phyloP scores from a whole-genome alignment of 2,113 vertebrate species.

The Corvus cornix region DNA sequence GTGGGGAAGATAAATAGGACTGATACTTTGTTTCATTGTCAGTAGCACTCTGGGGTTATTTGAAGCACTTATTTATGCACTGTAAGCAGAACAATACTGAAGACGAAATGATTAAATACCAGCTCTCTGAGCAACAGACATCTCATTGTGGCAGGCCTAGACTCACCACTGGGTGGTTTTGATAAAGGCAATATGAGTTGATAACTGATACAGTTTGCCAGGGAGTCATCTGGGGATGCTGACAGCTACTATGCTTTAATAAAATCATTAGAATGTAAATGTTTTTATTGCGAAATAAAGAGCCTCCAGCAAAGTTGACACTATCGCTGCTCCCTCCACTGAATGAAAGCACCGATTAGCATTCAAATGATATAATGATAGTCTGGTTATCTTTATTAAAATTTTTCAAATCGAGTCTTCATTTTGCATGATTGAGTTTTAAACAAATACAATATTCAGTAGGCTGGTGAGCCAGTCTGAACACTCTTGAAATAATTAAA shows the following conservation, averaged over 20 bases:
- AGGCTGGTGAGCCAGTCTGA: slow-evolving; percentile 82
- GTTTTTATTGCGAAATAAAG: slow-evolving; percentile 99
- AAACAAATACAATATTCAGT: slow-evolving; percentile 99
- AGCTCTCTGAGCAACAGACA: slow-evolving; percentile 90
- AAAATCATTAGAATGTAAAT: slow-evolving; percentile 99
- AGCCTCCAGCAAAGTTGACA: slow-evolving; percentile 97
- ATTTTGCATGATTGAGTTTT: slow-evolving; percentile 99
- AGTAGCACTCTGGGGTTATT: slow-evolving; percentile 93
- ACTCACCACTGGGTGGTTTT: slow-evolving; percentile 93
- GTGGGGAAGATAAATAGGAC: slow-evolving; percentile 92
- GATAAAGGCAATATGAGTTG: slow-evolving; percentile 99
- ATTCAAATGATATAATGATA: slow-evolving; percentile 99
- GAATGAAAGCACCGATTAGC: slow-evolving; percentile 97
- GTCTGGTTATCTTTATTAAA: slow-evolving; percentile 99
- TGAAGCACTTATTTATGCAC: slow-evolving; percentile 98
- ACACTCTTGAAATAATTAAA: slow-evolving; percentile 97
- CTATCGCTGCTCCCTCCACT: slow-evolving; percentile 84
- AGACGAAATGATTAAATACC: slow-evolving; percentile 98
- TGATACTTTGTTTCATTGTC: slow-evolving; percentile 95
- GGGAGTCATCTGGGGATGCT: slow-evolving; percentile 88
- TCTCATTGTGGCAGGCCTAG: slow-evolving; percentile 91
- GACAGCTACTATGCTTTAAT: slow-evolving; percentile 98
- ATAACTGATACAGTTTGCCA: slow-evolving; percentile 99
- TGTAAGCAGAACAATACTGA: slow-evolving; percentile 97
- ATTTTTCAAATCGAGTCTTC: slow-evolving; percentile 99